Evolutionary conservation across 2,113 vertebrate species (phyloP), one percentile per base, ranked within the genome.

Genomic region (Sterrhoptilus dennistouni): DNA sequence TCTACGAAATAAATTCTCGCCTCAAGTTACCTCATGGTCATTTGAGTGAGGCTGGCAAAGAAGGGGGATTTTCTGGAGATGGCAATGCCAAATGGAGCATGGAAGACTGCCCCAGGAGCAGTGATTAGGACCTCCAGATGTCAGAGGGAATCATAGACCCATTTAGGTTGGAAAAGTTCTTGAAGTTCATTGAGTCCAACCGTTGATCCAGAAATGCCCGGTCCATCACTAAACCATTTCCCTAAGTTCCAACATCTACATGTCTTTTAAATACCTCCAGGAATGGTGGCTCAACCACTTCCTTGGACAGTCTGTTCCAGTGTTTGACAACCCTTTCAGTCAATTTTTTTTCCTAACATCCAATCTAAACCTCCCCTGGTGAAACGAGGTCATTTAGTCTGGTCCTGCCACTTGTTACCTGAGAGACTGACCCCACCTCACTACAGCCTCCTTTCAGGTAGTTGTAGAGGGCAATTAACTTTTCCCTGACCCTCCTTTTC

Each of bases 61-160:
- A 16, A 0, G 0, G 11, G 7, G 3, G 25, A 6, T 19, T 79
- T 9, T 35, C 61, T 50, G 35, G 36, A 92, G 28, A 27, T 5
- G 17, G 8, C 33, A 91, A 56, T 71, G 49, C n/a, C 45, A 68
- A 57, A 68, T 24, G n/a, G n/a, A 87, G 45, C 20, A 54, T 40
- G 14, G 49, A 87, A 22, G 6, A 27, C 24, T 64, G 53, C 35
- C 35, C 27, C 22, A 45, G 53, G 9, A 92, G n/a, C 36, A 79
- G 31, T 33, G 44, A 31, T 89, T 70, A 27, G 28, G 7, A 53
- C n/a, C 6, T 47, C 21, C 19, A 52, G 49, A 60, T 31, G 11
- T 66, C 47, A 59, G 52, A 78, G 19, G 17, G 16, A 66, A 69
- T 54, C 29, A 23, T 3, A 56, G 31, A 33, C 15, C 36, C 22